Evolutionary conservation across 2,797 vertebrate genomes (phyloP).

Genomic region (Cirrhinus mrigala): DNA sequence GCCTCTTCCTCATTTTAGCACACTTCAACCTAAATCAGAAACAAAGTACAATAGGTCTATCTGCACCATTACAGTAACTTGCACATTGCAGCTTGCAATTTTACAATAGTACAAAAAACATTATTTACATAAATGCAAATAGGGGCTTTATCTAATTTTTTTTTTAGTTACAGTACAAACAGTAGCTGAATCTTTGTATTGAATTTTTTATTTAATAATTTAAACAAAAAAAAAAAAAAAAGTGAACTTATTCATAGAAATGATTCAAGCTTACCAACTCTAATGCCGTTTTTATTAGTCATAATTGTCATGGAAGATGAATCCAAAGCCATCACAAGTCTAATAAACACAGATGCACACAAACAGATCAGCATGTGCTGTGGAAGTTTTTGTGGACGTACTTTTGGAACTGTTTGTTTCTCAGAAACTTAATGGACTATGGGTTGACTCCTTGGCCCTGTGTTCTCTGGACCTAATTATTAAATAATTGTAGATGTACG

Average conservation of each 20-base stretch:
- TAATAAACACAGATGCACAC: conserved; percentile 21
- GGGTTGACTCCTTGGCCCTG: conserved; percentile 1
- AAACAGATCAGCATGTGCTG: conserved; percentile 24
- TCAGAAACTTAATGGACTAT: conserved; percentile 22
- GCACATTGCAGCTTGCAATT: not conserved
- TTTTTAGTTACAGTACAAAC: not conserved
- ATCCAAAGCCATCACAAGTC: conserved; percentile 17
- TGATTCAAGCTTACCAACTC: not conserved
- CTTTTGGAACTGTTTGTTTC: conserved; percentile 17
- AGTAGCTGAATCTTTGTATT: not conserved
- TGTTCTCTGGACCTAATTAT: conserved; percentile 29
- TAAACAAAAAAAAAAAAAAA: too few relatives aligned
- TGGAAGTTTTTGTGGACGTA: not conserved
- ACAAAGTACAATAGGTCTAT: conserved; percentile 38
- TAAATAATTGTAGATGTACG: conserved; percentile 18
- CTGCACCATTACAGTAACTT: not conserved
- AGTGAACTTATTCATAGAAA: not conserved
- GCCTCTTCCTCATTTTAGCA: conserved; percentile 58
- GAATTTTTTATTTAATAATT: not conserved
- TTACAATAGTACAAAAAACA: not conserved
- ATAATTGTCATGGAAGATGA: not conserved
- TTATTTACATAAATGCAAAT: not conserved
- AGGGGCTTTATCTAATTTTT: not conserved
- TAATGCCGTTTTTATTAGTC: not conserved
- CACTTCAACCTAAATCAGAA: conserved; percentile 49